Evolutionary conservation across 2,888 invertebrate species (phyloP), one percentile per base, ranked within the genome.

Genomic region (Eremobia ochroleuca): DNA sequence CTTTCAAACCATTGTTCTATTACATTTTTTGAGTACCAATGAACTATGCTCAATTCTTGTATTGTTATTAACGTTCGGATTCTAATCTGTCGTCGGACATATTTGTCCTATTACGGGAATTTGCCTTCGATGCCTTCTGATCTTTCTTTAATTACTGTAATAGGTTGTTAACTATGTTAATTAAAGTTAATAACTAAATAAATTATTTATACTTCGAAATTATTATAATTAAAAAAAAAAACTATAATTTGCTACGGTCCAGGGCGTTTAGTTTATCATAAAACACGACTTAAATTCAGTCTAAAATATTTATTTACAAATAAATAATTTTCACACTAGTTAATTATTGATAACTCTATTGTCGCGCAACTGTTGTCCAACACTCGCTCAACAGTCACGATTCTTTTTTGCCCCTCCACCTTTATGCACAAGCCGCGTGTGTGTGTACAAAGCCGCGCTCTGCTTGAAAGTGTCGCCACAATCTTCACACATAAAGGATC

Each of bases 381-480:
- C 28, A 69, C 59, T 52, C 31, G 67, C 55, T 82, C 76, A 68
- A 76, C 81, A 68, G 73, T 77, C 21, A 25, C 64, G 40, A 34
- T 77, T 72, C 31, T 83, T 81, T 8, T 31, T 46, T n/a, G 43
- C 11, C 25, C 31, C 76, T 25, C 55, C 69, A 1, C 55, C 58
- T 43, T 69, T 83, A 72, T 95, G 95, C 1, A 94, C 89, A 0
- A 92, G 88, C 1, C 90, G 85, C 0, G 87, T 80, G 77, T 95
- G 95, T 0, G 92, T 94, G 81, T 95, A 94, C 0, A 95, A 77
- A 0, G 95, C 94, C 0, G 95, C 90, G 0, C 92, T 85, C 64
- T 95, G 95, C 18, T 92, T 92, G 89, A 95, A 95, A 0, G 94
- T 94, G 78, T 93, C 94, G 0, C 95, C 95, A 74, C 95, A 95